Evolutionary conservation across 2,113 vertebrate genomes (phyloP).

Genomic region (Anolis sagrei): DNA sequence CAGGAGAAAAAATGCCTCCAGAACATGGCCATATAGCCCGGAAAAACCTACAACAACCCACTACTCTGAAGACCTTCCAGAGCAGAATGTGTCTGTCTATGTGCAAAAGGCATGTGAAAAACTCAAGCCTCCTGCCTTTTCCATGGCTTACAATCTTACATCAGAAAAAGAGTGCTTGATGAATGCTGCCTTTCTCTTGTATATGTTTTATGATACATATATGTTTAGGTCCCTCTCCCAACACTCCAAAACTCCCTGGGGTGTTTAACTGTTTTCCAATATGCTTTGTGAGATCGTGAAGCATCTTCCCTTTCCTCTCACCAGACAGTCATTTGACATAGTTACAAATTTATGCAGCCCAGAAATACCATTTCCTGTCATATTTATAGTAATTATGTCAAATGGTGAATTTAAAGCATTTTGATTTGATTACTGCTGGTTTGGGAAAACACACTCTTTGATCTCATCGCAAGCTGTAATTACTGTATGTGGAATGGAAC

Average conservation of each 20-base stretch:
- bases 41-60: no score
- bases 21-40: no score
- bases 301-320: conserved; percentile 24
- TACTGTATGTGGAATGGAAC: conserved; percentile 63
- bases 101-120: neutral
- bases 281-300: conserved; percentile 46
- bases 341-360: conserved; percentile 47
- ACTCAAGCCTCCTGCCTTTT: neutral
- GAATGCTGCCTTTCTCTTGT: neutral
- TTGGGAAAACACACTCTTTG: conserved; percentile 73
- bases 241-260: neutral
- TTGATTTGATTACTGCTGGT: conserved; percentile 65
- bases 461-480: conserved; percentile 64
- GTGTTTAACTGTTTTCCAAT: neutral
- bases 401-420: conserved; percentile 71
- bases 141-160: neutral
- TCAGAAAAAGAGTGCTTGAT: neutral
- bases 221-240: neutral
- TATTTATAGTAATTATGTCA: conserved; percentile 71
- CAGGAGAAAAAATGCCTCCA: no score
- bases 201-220: neutral
- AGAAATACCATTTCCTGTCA: conserved; percentile 64
- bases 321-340: conserved; percentile 48
- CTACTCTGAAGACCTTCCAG: no score
- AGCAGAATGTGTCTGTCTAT: no score